A percentile compares a stretch with the other conserved stretches of the same genome.
These are phyloP conservation scores for Bombyx mori DNA, from an alignment of 1,140 invertebrate species.

Conservation along the genomic window DNA sequence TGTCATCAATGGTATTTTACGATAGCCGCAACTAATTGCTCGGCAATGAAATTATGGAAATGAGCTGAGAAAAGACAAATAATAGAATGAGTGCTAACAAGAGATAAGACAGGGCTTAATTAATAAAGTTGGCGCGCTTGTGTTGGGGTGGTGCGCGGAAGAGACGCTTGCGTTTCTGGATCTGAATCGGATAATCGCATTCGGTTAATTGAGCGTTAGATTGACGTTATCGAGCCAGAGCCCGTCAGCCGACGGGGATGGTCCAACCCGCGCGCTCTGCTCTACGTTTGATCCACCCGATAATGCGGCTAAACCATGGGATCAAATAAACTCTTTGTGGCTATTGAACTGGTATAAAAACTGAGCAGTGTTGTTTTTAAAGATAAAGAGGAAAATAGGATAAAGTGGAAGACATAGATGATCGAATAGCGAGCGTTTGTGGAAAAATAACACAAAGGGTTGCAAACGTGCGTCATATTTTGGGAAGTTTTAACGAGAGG, in stretches of 20 bases:
- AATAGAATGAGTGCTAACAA: conserved; percentile 72
- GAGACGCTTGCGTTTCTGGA: conserved; percentile 49
- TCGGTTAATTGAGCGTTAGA: conserved; percentile 68
- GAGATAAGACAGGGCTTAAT: conserved; percentile 71
- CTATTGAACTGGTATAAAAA: conserved; percentile 1
- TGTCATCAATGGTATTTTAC: conserved; percentile 24
- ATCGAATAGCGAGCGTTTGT: conserved; percentile 30
- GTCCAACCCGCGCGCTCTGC: conserved; percentile 8
- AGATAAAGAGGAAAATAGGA: conserved; percentile 7
- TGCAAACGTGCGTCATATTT: conserved; percentile 51
- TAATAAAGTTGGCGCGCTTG: conserved; percentile 68
- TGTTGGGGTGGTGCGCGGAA: conserved; percentile 44
- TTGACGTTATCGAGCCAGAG: conserved; percentile 61
- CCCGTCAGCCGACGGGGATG: conserved; percentile 17
- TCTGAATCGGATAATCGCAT: conserved; percentile 66
- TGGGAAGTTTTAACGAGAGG: conserved; percentile 60
- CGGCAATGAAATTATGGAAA: conserved; percentile 69
- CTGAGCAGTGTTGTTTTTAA: not conserved
- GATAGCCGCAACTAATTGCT: conserved; percentile 63
- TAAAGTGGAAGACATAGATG: conserved; percentile 33
- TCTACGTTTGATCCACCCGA: conserved; percentile 28
- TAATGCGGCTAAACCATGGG: conserved; percentile 34
- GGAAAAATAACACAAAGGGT: conserved; percentile 54
- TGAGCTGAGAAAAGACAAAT: conserved; percentile 70
- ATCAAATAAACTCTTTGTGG: conserved; percentile 23